A percentile compares a stretch with the other conserved stretches of the same genome.
Evolutionary conservation across 2,797 vertebrate genomes (phyloP).

Genomic region (Eutrigla gurnardus): DNA sequence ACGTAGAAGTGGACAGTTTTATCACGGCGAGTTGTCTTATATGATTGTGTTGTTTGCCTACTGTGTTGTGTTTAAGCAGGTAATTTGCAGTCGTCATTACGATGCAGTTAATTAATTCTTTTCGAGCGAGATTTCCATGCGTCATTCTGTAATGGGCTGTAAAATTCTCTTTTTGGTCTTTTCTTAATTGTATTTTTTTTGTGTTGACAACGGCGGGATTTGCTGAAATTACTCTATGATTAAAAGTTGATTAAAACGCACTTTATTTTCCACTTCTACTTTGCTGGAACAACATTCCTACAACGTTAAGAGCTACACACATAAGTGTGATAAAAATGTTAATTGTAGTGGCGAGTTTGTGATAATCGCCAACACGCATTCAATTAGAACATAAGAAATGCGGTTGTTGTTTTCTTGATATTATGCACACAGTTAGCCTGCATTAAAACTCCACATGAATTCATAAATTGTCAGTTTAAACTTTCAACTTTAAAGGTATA

Average conservation of each 20-base stretch:
- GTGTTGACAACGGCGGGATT: not conserved
- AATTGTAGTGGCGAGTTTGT: too few relatives aligned
- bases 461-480: too few relatives aligned
- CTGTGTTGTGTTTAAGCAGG: conserved; percentile 26
- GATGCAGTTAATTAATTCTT: conserved; percentile 2
- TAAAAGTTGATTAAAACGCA: conserved; percentile 1
- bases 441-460: too few relatives aligned
- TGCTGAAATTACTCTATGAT: not conserved
- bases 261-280: not conserved
- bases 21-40: conserved; percentile 17
- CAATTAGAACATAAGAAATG: too few relatives aligned
- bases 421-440: too few relatives aligned
- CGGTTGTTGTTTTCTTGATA: too few relatives aligned
- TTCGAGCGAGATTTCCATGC: conserved; percentile 15
- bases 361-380: too few relatives aligned
- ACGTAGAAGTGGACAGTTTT: conserved; percentile 24
- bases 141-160: not conserved
- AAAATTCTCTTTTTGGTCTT: not conserved
- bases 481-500: too few relatives aligned
- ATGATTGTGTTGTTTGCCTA: not conserved
- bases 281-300: not conserved
- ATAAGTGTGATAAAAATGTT: not conserved
- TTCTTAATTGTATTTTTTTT: not conserved
- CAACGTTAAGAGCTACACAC: not conserved
- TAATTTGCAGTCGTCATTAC: not conserved